phyloP scores from a whole-genome alignment of 2,888 invertebrate species.

The Smittia sp. region DNA sequence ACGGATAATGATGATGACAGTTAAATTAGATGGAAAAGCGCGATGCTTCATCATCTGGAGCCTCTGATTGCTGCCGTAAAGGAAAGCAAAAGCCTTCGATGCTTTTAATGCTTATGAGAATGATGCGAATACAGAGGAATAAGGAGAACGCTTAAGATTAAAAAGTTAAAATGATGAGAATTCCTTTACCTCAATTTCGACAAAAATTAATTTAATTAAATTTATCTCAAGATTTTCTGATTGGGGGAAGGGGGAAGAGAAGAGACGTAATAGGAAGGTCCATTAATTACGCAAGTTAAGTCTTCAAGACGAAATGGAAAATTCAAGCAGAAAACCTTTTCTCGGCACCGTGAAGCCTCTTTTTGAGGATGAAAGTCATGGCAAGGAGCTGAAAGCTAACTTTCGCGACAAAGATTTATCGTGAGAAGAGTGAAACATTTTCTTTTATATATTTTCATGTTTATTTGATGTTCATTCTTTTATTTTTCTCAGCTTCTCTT shows the following conservation, averaged over 20 bases:
- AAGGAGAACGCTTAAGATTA: not conserved
- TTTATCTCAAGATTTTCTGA: not conserved
- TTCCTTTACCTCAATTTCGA: constrained; percentile 4
- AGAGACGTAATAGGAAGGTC: too few species aligned
- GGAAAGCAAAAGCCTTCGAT: not conserved
- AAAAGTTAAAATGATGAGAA: not conserved
- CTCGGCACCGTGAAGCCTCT: too few species aligned
- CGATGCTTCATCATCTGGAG: not conserved
- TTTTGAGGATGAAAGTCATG: too few species aligned
- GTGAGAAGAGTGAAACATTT: not conserved
- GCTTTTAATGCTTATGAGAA: too few species aligned
- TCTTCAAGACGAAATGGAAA: too few species aligned
- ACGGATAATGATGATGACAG: constrained; percentile 13
- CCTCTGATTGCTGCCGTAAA: not conserved
- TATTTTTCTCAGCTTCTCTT: not conserved
- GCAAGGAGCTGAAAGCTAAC: too few species aligned
- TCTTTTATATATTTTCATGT: not conserved
- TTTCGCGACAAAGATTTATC: too few species aligned
- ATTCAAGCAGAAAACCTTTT: too few species aligned
- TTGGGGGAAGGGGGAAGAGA: too few species aligned
- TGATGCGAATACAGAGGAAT: too few species aligned
- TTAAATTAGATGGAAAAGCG: constrained; percentile 11
- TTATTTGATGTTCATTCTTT: constrained; percentile 17
- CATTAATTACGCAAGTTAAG: too few species aligned
- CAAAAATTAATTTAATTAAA: constrained; percentile 12